Percentiles rank a stretch among this genome's conserved stretches.
Evolutionary conservation across 2,113 vertebrate genomes (phyloP).

Genomic region (Syngnathoides biaculeatus): DNA sequence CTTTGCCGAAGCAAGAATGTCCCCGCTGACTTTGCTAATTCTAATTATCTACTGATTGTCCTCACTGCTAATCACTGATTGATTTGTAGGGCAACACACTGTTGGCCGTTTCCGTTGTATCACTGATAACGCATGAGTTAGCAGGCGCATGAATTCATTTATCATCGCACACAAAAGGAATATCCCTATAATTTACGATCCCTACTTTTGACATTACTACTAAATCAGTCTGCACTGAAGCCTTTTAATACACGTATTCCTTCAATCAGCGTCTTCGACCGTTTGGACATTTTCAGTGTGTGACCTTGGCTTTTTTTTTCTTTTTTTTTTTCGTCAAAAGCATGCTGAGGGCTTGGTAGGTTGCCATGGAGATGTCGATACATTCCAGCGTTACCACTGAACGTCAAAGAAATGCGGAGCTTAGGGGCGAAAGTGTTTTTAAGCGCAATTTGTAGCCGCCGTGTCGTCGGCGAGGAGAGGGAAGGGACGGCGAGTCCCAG

Average conservation of each 20-base stretch:
- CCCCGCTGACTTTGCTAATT: neutral
- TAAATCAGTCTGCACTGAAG: neutral
- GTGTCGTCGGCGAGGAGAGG: conserved; percentile 17
- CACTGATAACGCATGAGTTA: neutral
- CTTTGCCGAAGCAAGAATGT: neutral
- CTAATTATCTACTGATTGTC: neutral
- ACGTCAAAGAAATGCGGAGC: neutral
- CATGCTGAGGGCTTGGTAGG: neutral
- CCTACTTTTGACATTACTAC: neutral
- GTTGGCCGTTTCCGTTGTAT: neutral
- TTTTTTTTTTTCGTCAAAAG: neutral
- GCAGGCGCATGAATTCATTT: neutral
- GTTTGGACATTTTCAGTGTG: no score
- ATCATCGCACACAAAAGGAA: neutral
- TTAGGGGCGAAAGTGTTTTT: conserved; percentile 10
- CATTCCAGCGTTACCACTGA: neutral
- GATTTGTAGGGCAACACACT: neutral
- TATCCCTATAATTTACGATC: neutral
- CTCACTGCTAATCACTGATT: neutral
- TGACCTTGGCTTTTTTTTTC: no score
- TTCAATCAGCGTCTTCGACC: neutral
- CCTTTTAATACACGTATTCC: neutral
- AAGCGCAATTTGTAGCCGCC: neutral
- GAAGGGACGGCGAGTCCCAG: conserved; percentile 17
- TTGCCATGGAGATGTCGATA: conserved; percentile 22